These are phyloP conservation scores for Phaedon cochleariae DNA, from an alignment of 2,888 invertebrate genomes.

Conservation along the genomic window DNA sequence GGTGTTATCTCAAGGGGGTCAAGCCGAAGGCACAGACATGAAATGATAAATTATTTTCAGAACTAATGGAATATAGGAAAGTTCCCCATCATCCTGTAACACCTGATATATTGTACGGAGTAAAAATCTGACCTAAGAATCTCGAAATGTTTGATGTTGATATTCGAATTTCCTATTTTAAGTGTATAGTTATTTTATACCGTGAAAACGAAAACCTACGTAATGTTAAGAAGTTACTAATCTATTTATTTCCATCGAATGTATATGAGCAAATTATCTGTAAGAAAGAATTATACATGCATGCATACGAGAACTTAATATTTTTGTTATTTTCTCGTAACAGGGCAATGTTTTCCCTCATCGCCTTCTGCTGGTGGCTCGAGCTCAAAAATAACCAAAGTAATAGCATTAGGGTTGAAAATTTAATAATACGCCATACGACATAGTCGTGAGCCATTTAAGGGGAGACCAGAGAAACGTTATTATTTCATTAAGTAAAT, in stretches of 20 bases:
- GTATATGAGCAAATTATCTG: neutral
- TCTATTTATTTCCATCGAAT: too few relatives aligned
- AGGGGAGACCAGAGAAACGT: neutral
- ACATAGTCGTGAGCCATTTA: neutral
- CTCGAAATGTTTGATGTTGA: neutral
- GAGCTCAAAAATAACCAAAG: neutral
- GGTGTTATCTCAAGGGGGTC: too few relatives aligned
- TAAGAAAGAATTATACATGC: neutral
- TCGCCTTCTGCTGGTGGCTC: neutral
- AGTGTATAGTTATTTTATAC: neutral
- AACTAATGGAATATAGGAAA: too few relatives aligned
- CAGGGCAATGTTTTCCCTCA: neutral
- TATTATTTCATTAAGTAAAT: slow-evolving; percentile 1
- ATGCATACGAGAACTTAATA: neutral
- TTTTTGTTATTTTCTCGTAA: neutral
- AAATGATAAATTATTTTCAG: too few relatives aligned
- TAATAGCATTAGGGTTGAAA: slow-evolving; percentile 3
- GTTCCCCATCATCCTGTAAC: too few relatives aligned
- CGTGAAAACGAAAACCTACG: neutral
- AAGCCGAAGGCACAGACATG: too few relatives aligned
- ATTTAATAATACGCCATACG: slow-evolving; percentile 11
- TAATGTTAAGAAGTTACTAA: neutral
- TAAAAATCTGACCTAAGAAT: neutral
- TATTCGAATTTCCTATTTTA: neutral
- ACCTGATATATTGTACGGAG: too few relatives aligned